phyloP scores from a whole-genome alignment of 2,888 invertebrate species.

The Phortica magna region DNA sequence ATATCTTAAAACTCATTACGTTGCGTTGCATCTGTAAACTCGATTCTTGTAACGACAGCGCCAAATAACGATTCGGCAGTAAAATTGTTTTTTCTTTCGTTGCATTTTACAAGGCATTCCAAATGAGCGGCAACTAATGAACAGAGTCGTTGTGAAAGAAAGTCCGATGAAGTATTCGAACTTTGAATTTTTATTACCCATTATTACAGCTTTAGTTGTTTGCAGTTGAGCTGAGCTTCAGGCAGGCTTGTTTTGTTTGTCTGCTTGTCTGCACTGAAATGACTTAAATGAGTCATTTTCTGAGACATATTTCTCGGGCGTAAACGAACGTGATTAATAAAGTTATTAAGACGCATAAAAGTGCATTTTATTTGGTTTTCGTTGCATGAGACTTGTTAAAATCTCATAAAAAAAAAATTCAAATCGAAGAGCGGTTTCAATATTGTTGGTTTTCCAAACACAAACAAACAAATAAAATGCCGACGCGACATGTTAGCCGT shows the following conservation, averaged over 20 bases:
- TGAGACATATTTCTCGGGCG: conserved; percentile 19
- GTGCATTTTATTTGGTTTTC: conserved; percentile 52
- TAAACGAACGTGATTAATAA: conserved; percentile 54
- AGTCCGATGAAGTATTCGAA: not conserved
- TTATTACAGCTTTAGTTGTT: conserved; percentile 19
- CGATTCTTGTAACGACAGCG: not conserved
- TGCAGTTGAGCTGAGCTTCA: not conserved
- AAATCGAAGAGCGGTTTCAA: not conserved
- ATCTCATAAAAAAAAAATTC: conserved; percentile 59
- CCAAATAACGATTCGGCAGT: conserved; percentile 6
- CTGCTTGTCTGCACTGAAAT: conserved; percentile 18
- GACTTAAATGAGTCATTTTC: conserved; percentile 23
- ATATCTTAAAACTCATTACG: conserved; percentile 19
- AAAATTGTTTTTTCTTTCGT: not conserved
- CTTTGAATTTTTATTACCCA: conserved; percentile 13
- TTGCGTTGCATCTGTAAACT: not conserved
- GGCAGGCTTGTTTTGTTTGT: conserved; percentile 7
- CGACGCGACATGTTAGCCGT: not conserved
- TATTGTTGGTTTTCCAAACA: not conserved
- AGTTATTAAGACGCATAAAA: conserved; percentile 67
- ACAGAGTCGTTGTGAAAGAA: not conserved
- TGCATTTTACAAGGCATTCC: not conserved
- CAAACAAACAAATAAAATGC: conserved; percentile 12
- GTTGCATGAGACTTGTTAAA: conserved; percentile 62
- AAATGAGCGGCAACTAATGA: not conserved